Evolutionary conservation across 2,888 invertebrate species (phyloP).

Genomic region (Galerucella calmariensis): DNA sequence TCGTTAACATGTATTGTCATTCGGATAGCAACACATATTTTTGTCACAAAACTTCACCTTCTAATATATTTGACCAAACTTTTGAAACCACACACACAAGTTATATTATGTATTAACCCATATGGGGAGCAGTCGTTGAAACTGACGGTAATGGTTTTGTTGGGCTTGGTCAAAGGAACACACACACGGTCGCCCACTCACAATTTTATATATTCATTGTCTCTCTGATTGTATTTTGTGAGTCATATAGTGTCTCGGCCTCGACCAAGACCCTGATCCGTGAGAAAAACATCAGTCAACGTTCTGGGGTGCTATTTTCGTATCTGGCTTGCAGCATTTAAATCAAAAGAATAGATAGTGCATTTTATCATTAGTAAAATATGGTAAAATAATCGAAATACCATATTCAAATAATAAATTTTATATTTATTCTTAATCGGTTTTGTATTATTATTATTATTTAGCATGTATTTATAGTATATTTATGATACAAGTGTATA

Average conservation of each 20-base stretch:
- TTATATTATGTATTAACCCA: slow-evolving; percentile 10
- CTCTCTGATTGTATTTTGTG: slow-evolving; percentile 37
- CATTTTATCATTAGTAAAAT: neutral
- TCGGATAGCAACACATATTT: neutral
- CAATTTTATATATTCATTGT: slow-evolving; percentile 47
- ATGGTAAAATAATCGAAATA: too few species aligned
- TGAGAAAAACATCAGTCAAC: slow-evolving; percentile 32
- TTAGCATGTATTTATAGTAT: too few species aligned
- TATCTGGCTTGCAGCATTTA: slow-evolving; percentile 2
- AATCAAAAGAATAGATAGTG: slow-evolving; percentile 6
- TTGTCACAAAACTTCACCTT: neutral
- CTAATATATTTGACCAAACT: neutral
- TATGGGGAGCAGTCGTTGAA: slow-evolving; percentile 28
- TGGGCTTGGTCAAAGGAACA: slow-evolving; percentile 49
- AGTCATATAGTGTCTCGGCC: slow-evolving; percentile 44
- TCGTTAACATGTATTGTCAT: neutral
- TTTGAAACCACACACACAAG: neutral
- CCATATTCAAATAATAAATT: too few species aligned
- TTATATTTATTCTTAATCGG: too few species aligned
- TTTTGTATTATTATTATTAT: too few species aligned
- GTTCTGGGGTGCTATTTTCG: slow-evolving; percentile 26
- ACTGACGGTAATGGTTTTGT: slow-evolving; percentile 47
- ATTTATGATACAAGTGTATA: too few species aligned
- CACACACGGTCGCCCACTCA: slow-evolving; percentile 46
- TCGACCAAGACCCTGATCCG: slow-evolving; percentile 29